Conservation (phyloP, 2,113 vertebrate genomes). For the Crypturellus undulatus region DNA sequence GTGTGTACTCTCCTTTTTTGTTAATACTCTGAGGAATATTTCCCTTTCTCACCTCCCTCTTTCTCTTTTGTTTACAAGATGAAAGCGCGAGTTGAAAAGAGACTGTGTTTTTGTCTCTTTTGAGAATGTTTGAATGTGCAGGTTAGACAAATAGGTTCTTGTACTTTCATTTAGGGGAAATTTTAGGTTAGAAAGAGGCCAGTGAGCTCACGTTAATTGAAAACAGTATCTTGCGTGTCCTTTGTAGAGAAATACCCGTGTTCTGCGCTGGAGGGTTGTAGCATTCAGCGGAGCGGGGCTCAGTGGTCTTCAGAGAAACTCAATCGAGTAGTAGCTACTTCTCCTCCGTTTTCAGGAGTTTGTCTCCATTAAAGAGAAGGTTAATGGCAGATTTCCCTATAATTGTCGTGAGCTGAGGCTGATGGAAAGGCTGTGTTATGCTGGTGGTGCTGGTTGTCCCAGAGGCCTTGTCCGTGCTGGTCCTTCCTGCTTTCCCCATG, state of each 20-base stretch:
- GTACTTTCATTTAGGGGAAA: not conserved
- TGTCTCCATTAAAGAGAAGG: not conserved
- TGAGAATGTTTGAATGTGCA: constrained; percentile 6
- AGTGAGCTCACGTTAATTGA: not conserved
- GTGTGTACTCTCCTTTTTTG: accelerated
- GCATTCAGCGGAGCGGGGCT: not conserved
- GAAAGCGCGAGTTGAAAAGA: not conserved
- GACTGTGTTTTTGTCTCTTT: not conserved
- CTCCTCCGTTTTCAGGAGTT: not conserved
- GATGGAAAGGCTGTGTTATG: not conserved
- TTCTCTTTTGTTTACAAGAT: not conserved
- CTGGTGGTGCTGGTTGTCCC: not conserved
- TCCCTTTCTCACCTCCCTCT: not conserved
- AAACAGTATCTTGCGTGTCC: not conserved
- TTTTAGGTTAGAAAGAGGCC: constrained; percentile 13
- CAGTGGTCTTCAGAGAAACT: not conserved
- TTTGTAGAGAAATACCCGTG: not conserved
- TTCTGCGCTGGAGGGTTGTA: not conserved
- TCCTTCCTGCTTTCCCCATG: not conserved
- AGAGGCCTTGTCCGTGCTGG: not conserved
- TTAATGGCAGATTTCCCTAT: not conserved
- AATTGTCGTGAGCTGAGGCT: not conserved
- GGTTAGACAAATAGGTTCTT: constrained; percentile 49
- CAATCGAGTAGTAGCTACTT: accelerated
- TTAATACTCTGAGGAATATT: not conserved